A percentile compares a stretch with the other conserved stretches of the same genome.
Evolutionary conservation across 1,140 invertebrate genomes (phyloP).

Genomic region (Leptinotarsa lineolata): DNA sequence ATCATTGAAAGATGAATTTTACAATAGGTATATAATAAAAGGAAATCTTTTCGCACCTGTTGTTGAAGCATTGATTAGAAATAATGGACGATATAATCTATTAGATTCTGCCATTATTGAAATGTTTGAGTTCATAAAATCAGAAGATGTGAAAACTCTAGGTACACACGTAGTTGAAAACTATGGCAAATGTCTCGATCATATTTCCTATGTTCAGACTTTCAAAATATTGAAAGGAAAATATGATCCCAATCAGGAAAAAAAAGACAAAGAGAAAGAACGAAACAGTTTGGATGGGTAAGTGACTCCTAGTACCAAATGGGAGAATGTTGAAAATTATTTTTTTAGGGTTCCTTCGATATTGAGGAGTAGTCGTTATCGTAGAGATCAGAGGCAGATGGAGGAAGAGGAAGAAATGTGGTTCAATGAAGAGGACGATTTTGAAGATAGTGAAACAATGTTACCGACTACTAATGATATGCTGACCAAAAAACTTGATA

Average conservation of each 20-base stretch:
- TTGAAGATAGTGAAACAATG: constrained; percentile 80
- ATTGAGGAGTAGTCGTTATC: constrained; percentile 78
- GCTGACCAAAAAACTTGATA: constrained; percentile 60
- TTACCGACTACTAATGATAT: constrained; percentile 50
- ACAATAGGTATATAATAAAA: constrained; percentile 94
- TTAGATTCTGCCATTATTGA: constrained; percentile 98
- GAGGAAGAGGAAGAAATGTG: constrained; percentile 99
- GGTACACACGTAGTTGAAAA: constrained; percentile 94
- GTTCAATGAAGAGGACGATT: constrained; percentile 97
- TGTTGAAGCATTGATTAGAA: constrained; percentile 93
- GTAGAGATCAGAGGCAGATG: constrained; percentile 87
- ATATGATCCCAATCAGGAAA: constrained; percentile 94
- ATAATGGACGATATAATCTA: constrained; percentile 96
- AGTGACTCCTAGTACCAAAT: constrained; percentile 36
- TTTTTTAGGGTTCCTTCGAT: constrained; percentile 70
- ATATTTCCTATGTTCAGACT: constrained; percentile 95
- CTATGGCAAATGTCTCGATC: constrained; percentile 90
- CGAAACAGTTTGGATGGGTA: constrained; percentile 75
- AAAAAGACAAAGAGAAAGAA: constrained; percentile 83
- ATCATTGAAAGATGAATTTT: constrained; percentile 97
- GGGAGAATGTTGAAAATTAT: neutral
- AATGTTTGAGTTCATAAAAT: constrained; percentile 98
- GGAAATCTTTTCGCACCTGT: constrained; percentile 94
- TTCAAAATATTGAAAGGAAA: constrained; percentile 89
- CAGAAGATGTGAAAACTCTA: constrained; percentile 95